These are phyloP conservation scores for Lucilia cuprina DNA, from an alignment of 1,140 invertebrate genomes.

Conservation along the genomic window DNA sequence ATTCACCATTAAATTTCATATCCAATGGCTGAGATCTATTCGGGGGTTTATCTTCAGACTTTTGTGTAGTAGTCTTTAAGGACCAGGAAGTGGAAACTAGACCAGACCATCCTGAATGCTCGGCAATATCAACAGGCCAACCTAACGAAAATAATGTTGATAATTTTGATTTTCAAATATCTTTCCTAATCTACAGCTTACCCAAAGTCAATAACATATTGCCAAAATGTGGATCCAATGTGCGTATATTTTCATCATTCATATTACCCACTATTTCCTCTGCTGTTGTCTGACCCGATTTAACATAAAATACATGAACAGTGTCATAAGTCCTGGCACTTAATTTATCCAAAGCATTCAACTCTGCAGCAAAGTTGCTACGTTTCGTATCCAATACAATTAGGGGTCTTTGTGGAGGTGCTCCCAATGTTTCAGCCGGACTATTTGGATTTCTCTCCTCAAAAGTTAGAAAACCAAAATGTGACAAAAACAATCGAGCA, in stretches of 20 bases:
- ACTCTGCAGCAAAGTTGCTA: slow-evolving; percentile 75
- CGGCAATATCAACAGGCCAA: slow-evolving; percentile 81
- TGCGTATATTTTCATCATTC: slow-evolving; percentile 67
- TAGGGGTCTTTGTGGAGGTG: slow-evolving; percentile 68
- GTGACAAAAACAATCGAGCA: slow-evolving; percentile 89
- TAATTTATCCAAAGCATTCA: slow-evolving; percentile 78
- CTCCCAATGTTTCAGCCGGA: slow-evolving; percentile 47
- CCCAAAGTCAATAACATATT: slow-evolving; percentile 79
- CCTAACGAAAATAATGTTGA: slow-evolving; percentile 63
- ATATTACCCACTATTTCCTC: slow-evolving; percentile 84
- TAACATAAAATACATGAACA: slow-evolving; percentile 94
- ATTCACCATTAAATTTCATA: slow-evolving; percentile 65
- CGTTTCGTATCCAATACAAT: slow-evolving; percentile 79
- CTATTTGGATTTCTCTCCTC: slow-evolving; percentile 70
- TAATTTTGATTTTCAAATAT: not conserved
- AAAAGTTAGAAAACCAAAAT: slow-evolving; percentile 90
- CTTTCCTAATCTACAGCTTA: not conserved
- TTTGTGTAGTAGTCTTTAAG: slow-evolving; percentile 53
- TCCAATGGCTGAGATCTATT: slow-evolving; percentile 48
- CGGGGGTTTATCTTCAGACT: slow-evolving; percentile 42
- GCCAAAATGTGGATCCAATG: slow-evolving; percentile 70
- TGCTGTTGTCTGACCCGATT: slow-evolving; percentile 78
- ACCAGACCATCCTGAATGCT: slow-evolving; percentile 91
- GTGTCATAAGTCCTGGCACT: slow-evolving; percentile 89
- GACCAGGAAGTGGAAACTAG: slow-evolving; percentile 82